These are phyloP conservation scores for Petroica traversi DNA, from an alignment of 2,113 vertebrate genomes.

Conservation along the genomic window DNA sequence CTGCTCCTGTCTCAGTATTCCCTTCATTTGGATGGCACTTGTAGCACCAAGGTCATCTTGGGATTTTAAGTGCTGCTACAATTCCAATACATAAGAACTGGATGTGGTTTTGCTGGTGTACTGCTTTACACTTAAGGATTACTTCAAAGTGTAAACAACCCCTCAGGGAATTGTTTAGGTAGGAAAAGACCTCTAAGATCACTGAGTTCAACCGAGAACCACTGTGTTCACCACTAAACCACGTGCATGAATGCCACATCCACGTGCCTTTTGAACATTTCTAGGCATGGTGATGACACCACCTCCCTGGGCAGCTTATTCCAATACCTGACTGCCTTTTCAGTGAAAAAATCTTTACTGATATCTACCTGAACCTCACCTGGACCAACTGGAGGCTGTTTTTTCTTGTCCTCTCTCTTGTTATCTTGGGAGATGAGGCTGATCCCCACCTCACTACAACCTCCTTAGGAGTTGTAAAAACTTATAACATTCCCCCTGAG, in stretches of 20 bases:
- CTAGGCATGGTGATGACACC: background rate
- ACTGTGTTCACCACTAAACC: background rate
- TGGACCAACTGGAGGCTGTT: background rate
- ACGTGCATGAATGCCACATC: background rate
- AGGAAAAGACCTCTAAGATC: background rate
- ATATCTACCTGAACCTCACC: background rate
- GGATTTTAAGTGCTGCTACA: background rate
- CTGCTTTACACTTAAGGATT: background rate
- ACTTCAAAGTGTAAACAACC: background rate
- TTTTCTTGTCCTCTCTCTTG: background rate
- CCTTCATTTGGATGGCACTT: background rate
- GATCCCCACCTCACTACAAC: background rate
- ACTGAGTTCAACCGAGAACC: background rate
- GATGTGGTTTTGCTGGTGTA: background rate
- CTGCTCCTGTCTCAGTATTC: background rate
- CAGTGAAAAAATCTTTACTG: background rate
- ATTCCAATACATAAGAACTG: background rate
- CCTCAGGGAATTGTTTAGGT: background rate
- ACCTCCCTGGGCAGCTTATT: background rate
- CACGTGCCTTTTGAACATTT: background rate
- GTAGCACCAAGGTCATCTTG: background rate
- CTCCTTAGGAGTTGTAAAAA: background rate
- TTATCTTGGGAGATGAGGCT: background rate
- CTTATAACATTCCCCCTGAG: rapidly evolving
- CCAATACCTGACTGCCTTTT: background rate